A percentile compares a stretch with the other conserved stretches of the same genome.
phyloP scores from a whole-genome alignment of 2,113 vertebrate species.

The Sebastes schlegelii region DNA sequence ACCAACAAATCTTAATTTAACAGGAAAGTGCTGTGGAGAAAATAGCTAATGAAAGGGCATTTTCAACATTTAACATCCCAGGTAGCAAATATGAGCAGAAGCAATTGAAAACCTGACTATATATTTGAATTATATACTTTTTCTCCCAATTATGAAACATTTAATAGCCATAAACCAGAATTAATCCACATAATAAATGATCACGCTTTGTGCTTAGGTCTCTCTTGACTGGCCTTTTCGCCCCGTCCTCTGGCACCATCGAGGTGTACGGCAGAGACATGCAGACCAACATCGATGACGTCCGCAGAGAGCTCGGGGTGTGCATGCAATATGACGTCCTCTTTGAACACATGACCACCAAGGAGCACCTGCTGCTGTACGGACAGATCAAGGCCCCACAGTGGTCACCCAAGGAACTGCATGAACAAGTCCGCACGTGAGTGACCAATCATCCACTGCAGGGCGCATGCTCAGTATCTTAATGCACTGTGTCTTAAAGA shows the following conservation, averaged over 20 bases:
- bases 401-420: conserved; percentile 88
- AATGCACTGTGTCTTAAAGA: conserved; percentile 2
- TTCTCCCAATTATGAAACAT: background rate
- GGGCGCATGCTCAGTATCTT: background rate
- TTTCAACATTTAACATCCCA: background rate
- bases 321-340: conserved; percentile 98
- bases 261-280: conserved; percentile 93
- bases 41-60: background rate
- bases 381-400: conserved; percentile 94
- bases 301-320: conserved; percentile 91
- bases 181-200: background rate
- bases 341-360: conserved; percentile 93
- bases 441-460: conserved; percentile 26
- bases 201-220: conserved; percentile 83
- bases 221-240: conserved; percentile 93
- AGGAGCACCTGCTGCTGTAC: conserved; percentile 94
- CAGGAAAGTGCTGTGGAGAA: background rate
- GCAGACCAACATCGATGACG: conserved; percentile 83
- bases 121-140: background rate
- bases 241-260: conserved; percentile 89
- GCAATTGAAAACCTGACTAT: background rate
- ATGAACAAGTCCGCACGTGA: conserved; percentile 91
- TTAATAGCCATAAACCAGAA: background rate
- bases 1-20: conserved; percentile 24
- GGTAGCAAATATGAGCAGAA: background rate